Evolutionary conservation across 2,888 invertebrate species (phyloP).

Genomic region (Apotomis capreana): DNA sequence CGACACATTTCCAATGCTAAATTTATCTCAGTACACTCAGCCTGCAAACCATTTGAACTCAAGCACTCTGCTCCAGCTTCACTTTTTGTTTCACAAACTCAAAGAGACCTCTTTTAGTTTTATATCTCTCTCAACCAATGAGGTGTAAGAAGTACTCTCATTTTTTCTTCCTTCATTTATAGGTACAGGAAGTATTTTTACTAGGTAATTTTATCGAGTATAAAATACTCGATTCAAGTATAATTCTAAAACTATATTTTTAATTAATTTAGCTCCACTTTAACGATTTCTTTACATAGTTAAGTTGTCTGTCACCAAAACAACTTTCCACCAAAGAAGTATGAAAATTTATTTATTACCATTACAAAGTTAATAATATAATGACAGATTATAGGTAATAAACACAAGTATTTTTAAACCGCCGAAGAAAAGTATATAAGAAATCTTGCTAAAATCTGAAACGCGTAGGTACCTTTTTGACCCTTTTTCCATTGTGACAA

Average conservation of each 20-base stretch:
- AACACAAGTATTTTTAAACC: too few species aligned
- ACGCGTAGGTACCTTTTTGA: too few species aligned
- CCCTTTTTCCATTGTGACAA: too few species aligned
- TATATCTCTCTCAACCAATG: constrained; percentile 37
- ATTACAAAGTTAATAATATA: too few species aligned
- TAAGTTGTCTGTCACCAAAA: too few species aligned
- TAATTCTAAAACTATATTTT: neutral
- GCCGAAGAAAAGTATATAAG: too few species aligned
- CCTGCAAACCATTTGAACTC: constrained; percentile 15
- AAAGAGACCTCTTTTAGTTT: constrained; percentile 38
- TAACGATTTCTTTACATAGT: too few species aligned
- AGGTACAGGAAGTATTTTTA: constrained; percentile 17
- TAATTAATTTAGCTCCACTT: too few species aligned
- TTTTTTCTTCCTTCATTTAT: constrained; percentile 9
- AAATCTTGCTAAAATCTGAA: too few species aligned
- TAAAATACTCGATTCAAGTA: neutral
- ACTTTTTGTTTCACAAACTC: constrained; percentile 29
- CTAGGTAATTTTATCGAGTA: constrained; percentile 2
- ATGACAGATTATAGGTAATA: too few species aligned
- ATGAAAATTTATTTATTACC: too few species aligned
- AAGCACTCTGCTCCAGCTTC: constrained; percentile 15
- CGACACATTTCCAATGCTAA: constrained; percentile 21
- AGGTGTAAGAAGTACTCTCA: constrained; percentile 36
- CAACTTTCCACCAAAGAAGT: too few species aligned
- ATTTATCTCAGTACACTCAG: constrained; percentile 17